Base-by-base conservation (phyloP, 2,797 vertebrate genomes). In the Halcyon leucocephala region DNA sequence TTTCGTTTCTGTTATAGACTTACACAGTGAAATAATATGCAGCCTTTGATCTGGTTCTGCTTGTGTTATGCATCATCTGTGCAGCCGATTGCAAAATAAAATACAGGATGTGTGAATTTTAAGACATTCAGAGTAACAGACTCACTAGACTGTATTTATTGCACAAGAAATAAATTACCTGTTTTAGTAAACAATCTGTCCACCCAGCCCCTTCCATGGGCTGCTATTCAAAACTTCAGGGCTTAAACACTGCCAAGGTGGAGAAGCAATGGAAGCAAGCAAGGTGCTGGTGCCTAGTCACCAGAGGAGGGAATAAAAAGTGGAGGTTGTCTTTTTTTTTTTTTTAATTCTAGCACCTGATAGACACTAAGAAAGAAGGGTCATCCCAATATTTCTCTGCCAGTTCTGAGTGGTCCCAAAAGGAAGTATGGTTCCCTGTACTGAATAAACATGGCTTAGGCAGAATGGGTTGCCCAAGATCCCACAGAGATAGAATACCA, bases 11-110 rank as follows among this genome's bases (percentile, higher is more conserved):
- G 39, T 86, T 90, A 79, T 5, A 90, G 82, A 67, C 28, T 93
- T 70, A 86, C 65, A 52, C 16, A 57, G 58, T 52, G 33, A 79
- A 90, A 82, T 60, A 90, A 79, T 52, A 55, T 0, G 1, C 31
- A 76, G 28, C 42, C 69, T 95, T 94, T 96, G 96, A 95, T 93
- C 92, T 83, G 69, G 76, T 42, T 92, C 76, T 89, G 39, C 62
- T 73, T 76, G 52, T 86, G 44, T 85, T 83, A 67, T 85, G 35
- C 72, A 83, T 69, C 58, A 69, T 72, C 46, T 88, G 79, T 90
- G 55, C 62, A 84, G 66, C 25, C 61, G 70, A 70, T 20, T 70
- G 80, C 86, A 94, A 76, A 76, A 83, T 60, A 83, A 86, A 58
- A 69, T 42, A 69, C 20, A 67, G 70, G 55, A 66, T 49, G 14